phyloP scores from a whole-genome alignment of 1,140 invertebrate genomes.

The Euura lappo region DNA sequence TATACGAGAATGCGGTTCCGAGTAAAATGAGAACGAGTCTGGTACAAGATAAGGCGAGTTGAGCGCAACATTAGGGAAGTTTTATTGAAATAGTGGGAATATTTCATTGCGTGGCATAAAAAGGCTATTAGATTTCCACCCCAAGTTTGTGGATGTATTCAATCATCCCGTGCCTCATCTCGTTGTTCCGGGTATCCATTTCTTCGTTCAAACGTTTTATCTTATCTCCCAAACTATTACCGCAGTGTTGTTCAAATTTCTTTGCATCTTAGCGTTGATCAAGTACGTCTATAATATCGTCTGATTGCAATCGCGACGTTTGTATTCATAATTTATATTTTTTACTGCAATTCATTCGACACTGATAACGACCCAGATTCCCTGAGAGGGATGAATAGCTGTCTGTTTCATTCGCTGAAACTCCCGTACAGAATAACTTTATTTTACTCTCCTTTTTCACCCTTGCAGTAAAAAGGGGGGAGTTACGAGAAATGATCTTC shows the following conservation, averaged over 20 bases:
- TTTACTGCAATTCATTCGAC: too few species aligned
- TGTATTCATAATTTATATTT: too few species aligned
- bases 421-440: too few species aligned
- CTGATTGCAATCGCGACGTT: too few species aligned
- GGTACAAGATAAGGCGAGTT: not conserved
- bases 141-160: not conserved
- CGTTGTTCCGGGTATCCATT: conserved; percentile 2
- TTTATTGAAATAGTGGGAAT: conserved; percentile 5
- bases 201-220: conserved; percentile 1
- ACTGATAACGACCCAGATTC: too few species aligned
- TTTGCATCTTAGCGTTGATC: not conserved
- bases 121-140: conserved; percentile 5
- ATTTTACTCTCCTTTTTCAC: too few species aligned
- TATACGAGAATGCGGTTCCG: not conserved
- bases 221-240: not conserved
- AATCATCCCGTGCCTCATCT: not conserved
- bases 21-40: not conserved
- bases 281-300: too few species aligned
- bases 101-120: conserved; percentile 1
- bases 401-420: too few species aligned
- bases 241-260: not conserved
- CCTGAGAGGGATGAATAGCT: too few species aligned
- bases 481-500: too few species aligned
- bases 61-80: not conserved
- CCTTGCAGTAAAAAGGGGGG: too few species aligned